Evolutionary conservation across 30 jellyfish, hydroid and myxozoan genomes (phyloP), one percentile per base, ranked within the genome.

Genomic region (Hydractinia symbiolongicarpus): DNA sequence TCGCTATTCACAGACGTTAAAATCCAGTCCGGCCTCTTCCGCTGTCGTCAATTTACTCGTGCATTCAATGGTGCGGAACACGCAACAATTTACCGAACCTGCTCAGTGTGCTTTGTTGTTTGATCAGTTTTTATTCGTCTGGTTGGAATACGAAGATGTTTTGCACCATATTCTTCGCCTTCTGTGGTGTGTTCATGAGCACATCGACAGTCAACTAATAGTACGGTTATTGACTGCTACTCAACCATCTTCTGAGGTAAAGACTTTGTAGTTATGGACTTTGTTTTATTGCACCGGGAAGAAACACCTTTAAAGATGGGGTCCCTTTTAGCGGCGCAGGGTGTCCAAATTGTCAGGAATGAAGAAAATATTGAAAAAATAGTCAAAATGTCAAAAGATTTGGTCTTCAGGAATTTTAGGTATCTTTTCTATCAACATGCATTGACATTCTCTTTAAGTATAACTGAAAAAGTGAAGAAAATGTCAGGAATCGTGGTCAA

Each of bases 171-270:
- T 90, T 20, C 81, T 90, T 8, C 96, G 95, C 44, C 82, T 90
- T 50, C 85, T 90, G 21, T 83, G 95, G 96, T 67, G 83, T 61
- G 88, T 83, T 54, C 84, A 83, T 77, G 84, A 87, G 58, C 82
- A 85, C 30, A 80, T 90, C 16, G 97, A 90, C 64, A 79, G 97
- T 71, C 82, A 81, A 20, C 73, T 55, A 21, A 53, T 90, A 84
- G 97, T 90, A 55, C 64, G 77, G 53, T 19, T 90, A 79, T 85
- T 90, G n/a, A 90, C 96, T 7, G 75, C 83, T 21, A 75, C 96
- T 53, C 97, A 90, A 56, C 97, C 97, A 19, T 40, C 86, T 2
- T 57, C 84, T 20, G 86, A 90, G 95, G 97, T 90, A 81, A 60
- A 79, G 40, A 64, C 7, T n/a, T 7, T 64, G 74, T 64, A 58